Percentiles rank a stretch among this genome's conserved stretches.
Conservation (phyloP, 2,113 vertebrate genomes). For the Promerops cafer region DNA sequence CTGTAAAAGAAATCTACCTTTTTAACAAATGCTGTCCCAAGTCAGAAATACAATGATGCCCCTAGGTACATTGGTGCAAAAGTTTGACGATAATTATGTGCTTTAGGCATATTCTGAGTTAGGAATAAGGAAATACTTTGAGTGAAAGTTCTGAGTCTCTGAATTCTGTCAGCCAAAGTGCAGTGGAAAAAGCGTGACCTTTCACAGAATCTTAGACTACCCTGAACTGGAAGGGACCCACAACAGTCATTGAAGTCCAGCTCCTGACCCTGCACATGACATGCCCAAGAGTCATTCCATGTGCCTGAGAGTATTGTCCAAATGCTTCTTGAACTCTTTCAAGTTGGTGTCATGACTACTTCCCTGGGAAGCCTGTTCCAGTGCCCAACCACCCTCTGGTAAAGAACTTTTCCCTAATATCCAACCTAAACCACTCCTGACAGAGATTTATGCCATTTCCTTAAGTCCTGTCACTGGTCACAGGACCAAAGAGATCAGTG, state of each 20-base stretch:
- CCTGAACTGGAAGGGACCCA: neutral
- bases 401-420: neutral
- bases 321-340: neutral
- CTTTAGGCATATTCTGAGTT: neutral
- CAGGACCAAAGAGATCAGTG: neutral
- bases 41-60: neutral
- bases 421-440: neutral
- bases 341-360: no score
- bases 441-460: neutral
- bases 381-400: neutral
- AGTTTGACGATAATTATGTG: neutral
- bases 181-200: neutral
- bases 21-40: neutral
- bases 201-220: neutral
- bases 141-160: neutral
- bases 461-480: neutral
- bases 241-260: rapidly evolving
- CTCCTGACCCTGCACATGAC: neutral
- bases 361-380: neutral
- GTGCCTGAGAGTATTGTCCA: neutral
- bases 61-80: neutral
- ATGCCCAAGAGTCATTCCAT: no score
- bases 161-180: neutral
- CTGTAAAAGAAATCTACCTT: neutral
- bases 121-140: neutral